These are phyloP conservation scores for Drosophila histrio DNA, from an alignment of 2,888 invertebrate species.

Conservation along the genomic window DNA sequence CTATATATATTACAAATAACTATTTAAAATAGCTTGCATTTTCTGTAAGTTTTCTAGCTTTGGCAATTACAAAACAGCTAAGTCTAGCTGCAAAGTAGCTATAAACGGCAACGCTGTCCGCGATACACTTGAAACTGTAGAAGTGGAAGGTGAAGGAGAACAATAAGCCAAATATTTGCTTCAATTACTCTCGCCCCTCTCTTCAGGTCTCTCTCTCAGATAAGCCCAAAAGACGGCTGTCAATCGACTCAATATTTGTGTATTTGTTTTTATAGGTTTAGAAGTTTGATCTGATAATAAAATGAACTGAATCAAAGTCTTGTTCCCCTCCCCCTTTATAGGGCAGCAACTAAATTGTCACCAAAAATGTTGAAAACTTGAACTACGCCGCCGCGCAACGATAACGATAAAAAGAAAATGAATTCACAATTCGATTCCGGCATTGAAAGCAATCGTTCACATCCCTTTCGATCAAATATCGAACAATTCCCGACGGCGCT, in stretches of 20 bases:
- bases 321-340: background rate
- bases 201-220: conserved; percentile 10
- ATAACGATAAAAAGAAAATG: conserved; percentile 41
- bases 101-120: conserved; percentile 33
- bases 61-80: too few relatives aligned
- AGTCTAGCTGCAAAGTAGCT: too few relatives aligned
- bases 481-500: conserved; percentile 63
- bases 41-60: too few relatives aligned
- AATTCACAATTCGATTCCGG: conserved; percentile 65
- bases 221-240: conserved; percentile 32
- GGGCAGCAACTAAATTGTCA: background rate
- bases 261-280: conserved; percentile 30
- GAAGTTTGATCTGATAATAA: conserved; percentile 60
- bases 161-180: conserved; percentile 21
- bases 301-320: background rate
- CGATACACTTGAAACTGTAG: conserved; percentile 25
- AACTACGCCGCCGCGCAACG: conserved; percentile 18
- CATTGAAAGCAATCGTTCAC: conserved; percentile 55
- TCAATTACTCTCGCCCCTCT: background rate
- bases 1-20: too few relatives aligned
- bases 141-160: conserved; percentile 12
- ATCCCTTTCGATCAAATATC: conserved; percentile 48
- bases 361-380: conserved; percentile 50
- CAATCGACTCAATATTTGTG: conserved; percentile 31
- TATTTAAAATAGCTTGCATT: too few relatives aligned